Percentiles rank a stretch among this genome's conserved stretches.
These are phyloP conservation scores for Cavia aperea DNA, from an alignment of 2,113 vertebrate species.

Conservation along the genomic window DNA sequence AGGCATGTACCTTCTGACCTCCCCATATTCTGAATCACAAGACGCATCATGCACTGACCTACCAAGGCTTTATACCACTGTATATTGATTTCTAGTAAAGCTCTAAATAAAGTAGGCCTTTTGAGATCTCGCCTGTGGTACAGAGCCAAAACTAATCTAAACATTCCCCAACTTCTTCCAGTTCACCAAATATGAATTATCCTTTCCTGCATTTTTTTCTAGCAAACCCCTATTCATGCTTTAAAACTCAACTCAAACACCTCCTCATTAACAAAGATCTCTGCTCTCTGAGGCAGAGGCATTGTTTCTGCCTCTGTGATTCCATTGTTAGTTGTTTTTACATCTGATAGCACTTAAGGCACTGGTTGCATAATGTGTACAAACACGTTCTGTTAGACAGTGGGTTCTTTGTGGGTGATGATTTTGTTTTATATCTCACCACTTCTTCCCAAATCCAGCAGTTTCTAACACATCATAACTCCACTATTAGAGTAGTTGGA, in stretches of 20 bases:
- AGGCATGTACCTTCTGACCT: not conserved
- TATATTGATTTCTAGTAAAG: slow-evolving; percentile 18
- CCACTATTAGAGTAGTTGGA: not conserved
- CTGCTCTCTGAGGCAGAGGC: not conserved
- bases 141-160: not conserved
- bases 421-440: not conserved
- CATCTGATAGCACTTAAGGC: slow-evolving; percentile 20
- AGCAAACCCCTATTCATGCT: slow-evolving; percentile 35
- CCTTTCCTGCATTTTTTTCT: not conserved
- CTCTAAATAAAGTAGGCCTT: not conserved
- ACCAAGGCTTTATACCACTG: not conserved
- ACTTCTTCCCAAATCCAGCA: not conserved
- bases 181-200: slow-evolving; percentile 41
- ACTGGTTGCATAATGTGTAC: not conserved
- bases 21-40: not conserved
- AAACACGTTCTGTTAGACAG: not conserved
- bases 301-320: slow-evolving; percentile 24
- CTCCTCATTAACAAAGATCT: slow-evolving; percentile 43
- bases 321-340: not conserved
- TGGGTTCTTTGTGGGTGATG: not conserved
- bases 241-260: slow-evolving; percentile 38
- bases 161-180: slow-evolving; percentile 9
- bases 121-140: not conserved
- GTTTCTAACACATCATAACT: not conserved
- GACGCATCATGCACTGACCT: not conserved